These are phyloP conservation scores for Acanthornis magna DNA, from an alignment of 2,797 vertebrate species.

Conservation along the genomic window DNA sequence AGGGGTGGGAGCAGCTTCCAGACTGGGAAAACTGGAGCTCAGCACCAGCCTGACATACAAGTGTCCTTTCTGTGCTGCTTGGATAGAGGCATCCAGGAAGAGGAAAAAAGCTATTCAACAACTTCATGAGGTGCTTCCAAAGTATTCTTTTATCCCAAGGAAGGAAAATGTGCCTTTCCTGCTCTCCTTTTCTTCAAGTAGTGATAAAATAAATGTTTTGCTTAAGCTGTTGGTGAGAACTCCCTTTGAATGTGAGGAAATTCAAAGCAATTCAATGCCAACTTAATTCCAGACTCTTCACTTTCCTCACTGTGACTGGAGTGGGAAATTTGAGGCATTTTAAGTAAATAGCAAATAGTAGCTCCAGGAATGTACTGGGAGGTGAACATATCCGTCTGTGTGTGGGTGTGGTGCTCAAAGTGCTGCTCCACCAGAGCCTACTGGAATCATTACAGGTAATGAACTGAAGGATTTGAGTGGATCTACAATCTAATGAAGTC, in stretches of 20 bases:
- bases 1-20: background rate
- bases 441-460: background rate
- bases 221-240: background rate
- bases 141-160: background rate
- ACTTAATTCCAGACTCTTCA: background rate
- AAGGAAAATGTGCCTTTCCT: fast-evolving
- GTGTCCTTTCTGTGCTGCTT: background rate
- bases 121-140: background rate
- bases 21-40: background rate
- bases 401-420: background rate
- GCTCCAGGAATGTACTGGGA: background rate
- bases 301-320: background rate
- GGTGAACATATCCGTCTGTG: background rate
- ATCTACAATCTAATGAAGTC: background rate
- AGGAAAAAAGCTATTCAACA: background rate
- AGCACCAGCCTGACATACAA: background rate
- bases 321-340: background rate
- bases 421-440: background rate
- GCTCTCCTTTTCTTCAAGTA: background rate
- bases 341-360: background rate
- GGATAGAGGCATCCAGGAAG: background rate
- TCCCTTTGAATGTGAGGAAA: background rate
- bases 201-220: background rate
- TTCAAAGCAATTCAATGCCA: background rate
- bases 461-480: background rate